Conservation (phyloP, 2,888 invertebrate genomes). For the Metallyticus violacea region DNA sequence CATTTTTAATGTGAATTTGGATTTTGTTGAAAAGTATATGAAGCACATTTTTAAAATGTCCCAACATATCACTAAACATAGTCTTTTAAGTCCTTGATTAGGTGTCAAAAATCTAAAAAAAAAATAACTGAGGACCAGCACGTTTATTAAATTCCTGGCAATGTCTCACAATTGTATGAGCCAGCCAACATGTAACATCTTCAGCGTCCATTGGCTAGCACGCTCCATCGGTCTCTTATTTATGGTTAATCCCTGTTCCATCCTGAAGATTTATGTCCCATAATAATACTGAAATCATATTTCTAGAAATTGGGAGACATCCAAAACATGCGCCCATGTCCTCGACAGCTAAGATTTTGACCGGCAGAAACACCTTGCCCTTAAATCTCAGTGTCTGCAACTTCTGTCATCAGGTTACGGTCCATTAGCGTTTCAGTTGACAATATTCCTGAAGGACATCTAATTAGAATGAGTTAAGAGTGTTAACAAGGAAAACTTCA, state of each 20-base stretch:
- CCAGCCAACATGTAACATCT: background rate
- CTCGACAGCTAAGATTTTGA: background rate
- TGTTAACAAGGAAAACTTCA: background rate
- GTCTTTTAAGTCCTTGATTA: background rate
- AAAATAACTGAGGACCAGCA: background rate
- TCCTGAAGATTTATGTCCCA: background rate
- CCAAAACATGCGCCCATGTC: background rate
- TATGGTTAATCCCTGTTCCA: background rate
- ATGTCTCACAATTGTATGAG: background rate
- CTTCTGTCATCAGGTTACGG: background rate
- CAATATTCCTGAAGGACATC: background rate
- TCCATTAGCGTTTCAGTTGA: background rate
- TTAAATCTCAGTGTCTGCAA: background rate
- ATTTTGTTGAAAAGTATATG: background rate
- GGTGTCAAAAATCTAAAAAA: background rate
- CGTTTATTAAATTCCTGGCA: background rate
- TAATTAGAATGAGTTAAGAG: background rate
- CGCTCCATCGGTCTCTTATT: background rate
- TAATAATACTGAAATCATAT: background rate
- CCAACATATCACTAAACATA: background rate
- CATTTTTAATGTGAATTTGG: too few species aligned
- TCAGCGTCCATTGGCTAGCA: background rate
- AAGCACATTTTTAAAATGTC: background rate
- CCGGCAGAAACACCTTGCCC: background rate
- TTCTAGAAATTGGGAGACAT: background rate